phyloP scores from a whole-genome alignment of 2,888 invertebrate species.

The Andrena fulva region DNA sequence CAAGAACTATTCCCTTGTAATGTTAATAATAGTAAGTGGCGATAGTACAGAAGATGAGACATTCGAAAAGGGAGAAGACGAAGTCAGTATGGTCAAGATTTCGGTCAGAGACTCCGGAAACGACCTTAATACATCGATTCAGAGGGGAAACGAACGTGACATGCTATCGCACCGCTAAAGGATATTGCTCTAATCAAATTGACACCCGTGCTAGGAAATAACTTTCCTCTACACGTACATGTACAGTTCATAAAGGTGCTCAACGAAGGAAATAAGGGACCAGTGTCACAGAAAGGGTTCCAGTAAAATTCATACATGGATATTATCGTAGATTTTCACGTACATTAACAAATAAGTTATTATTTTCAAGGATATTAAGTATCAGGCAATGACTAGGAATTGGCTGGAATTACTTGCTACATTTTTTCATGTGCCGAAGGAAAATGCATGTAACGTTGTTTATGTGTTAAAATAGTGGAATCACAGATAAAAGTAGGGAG shows the following conservation, averaged over 20 bases:
- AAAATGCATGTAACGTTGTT: no score
- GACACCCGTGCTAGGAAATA: slow-evolving; percentile 8
- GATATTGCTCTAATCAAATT: slow-evolving; percentile 42
- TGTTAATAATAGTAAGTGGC: neutral
- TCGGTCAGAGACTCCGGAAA: slow-evolving; percentile 46
- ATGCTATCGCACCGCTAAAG: slow-evolving; percentile 27
- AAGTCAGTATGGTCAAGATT: slow-evolving; percentile 28
- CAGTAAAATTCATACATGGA: no score
- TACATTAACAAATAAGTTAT: no score
- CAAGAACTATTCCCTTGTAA: neutral
- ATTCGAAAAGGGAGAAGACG: slow-evolving; percentile 12
- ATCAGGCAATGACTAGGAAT: no score
- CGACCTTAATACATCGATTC: slow-evolving; percentile 44
- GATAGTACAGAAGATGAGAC: neutral
- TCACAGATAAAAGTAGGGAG: no score
- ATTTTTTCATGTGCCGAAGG: no score
- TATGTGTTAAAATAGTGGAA: no score
- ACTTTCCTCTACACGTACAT: neutral
- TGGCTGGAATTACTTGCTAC: no score
- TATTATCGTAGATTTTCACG: no score
- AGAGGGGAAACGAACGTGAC: slow-evolving; percentile 50
- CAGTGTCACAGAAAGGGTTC: neutral
- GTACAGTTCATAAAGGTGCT: neutral
- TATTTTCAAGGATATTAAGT: no score
- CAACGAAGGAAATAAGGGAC: neutral